These are phyloP conservation scores for Gisinianus flammeolus DNA, from an alignment of 2,888 invertebrate species.

Conservation along the genomic window DNA sequence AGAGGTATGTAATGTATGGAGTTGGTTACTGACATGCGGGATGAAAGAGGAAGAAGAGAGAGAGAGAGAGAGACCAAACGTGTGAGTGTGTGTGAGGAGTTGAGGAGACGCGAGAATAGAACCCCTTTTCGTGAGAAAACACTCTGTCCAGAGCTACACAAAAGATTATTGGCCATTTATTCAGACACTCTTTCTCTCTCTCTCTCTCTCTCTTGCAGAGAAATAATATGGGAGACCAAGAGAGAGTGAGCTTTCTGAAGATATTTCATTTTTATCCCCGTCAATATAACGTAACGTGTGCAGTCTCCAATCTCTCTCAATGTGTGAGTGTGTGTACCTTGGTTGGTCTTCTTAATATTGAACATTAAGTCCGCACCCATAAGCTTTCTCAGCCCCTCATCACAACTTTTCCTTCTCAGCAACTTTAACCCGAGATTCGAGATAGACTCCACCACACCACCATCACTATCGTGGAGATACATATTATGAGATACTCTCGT, in stretches of 20 bases:
- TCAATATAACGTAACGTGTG: constrained; percentile 25
- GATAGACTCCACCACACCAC: not conserved
- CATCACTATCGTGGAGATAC: not conserved
- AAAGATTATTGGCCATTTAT: constrained; percentile 41
- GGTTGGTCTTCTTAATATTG: not conserved
- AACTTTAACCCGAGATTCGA: not conserved
- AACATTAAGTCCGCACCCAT: constrained; percentile 14
- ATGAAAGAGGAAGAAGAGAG: not conserved
- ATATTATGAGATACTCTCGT: not conserved
- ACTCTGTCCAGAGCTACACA: constrained; percentile 29
- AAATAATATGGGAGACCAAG: not conserved
- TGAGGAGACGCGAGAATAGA: too few species aligned
- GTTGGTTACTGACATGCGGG: not conserved
- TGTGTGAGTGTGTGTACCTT: not conserved
- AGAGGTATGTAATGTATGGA: not conserved
- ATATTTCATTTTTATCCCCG: constrained; percentile 36
- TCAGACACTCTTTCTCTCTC: constrained; percentile 15
- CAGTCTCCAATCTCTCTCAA: not conserved
- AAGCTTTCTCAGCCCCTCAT: constrained; percentile 1
- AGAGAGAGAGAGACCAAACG: constrained; percentile 1
- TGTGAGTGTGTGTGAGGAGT: too few species aligned
- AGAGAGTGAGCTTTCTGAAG: not conserved
- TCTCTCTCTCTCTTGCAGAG: not conserved
- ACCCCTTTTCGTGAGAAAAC: constrained; percentile 38
- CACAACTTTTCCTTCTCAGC: too few species aligned